Conservation (phyloP, 2,888 invertebrate species). For the Monochamus alternatus region DNA sequence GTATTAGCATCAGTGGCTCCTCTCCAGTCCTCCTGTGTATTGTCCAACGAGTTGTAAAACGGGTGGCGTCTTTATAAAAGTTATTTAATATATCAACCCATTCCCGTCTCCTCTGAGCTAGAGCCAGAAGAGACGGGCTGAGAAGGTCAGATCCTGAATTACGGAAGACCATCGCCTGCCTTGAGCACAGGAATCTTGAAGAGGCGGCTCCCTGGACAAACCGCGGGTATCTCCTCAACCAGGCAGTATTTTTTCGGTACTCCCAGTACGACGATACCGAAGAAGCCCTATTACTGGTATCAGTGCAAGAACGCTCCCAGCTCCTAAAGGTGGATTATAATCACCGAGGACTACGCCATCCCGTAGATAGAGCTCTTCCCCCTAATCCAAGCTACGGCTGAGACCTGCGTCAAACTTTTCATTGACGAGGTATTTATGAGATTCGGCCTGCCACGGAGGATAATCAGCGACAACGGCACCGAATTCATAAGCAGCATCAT, state of each 20-base stretch:
- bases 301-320: neutral
- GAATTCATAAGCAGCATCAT: constrained; percentile 12
- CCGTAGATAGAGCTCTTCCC: constrained; percentile 24
- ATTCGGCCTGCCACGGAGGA: constrained; percentile 15
- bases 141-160: neutral
- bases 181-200: neutral
- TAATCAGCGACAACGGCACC: constrained; percentile 29
- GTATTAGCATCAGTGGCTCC: too few relatives aligned
- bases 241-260: neutral
- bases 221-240: neutral
- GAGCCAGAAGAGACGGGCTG: too few relatives aligned
- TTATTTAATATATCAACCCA: too few relatives aligned
- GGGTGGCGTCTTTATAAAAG: too few relatives aligned
- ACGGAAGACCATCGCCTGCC: neutral
- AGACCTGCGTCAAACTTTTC: neutral
- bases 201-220: neutral
- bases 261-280: neutral
- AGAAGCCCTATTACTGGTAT: neutral
- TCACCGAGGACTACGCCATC: constrained; percentile 19
- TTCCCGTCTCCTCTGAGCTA: too few relatives aligned
- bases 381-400: constrained; percentile 13
- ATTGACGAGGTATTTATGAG: constrained; percentile 17
- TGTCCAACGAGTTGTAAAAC: too few relatives aligned
- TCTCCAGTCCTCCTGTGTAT: too few relatives aligned
- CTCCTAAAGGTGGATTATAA: constrained; percentile 15